Evolutionary conservation across 2,113 vertebrate genomes (phyloP).

Genomic region (Desmodus rotundus): DNA sequence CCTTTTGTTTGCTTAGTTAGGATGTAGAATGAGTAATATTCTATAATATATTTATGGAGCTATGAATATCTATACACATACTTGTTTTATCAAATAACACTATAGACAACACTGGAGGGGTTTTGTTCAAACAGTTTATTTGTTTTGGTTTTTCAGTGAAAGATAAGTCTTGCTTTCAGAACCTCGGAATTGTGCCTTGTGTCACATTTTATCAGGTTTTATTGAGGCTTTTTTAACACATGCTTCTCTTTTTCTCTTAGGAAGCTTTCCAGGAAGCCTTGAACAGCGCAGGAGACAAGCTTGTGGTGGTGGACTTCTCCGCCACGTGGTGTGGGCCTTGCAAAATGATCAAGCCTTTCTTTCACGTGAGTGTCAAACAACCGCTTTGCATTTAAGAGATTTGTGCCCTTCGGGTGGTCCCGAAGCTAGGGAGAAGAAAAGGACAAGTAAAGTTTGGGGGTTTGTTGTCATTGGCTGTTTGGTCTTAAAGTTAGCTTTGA

Average conservation of each 20-base stretch:
- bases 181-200: not conserved
- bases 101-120: not conserved
- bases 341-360: constrained; percentile 84
- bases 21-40: not conserved
- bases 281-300: constrained; percentile 78
- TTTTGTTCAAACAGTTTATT: not conserved
- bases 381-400: not conserved
- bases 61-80: not conserved
- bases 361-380: constrained; percentile 81
- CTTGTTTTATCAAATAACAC: not conserved
- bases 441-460: not conserved
- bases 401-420: not conserved
- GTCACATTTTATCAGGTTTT: not conserved
- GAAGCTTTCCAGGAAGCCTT: constrained; percentile 77
- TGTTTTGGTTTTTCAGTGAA: not conserved
- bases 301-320: constrained; percentile 93
- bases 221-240: not conserved
- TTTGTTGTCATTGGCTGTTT: not conserved
- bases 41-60: not conserved
- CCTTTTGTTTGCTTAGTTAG: not conserved
- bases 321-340: constrained; percentile 95
- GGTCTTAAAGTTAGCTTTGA: not conserved
- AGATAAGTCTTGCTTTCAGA: not conserved
- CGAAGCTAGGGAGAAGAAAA: not conserved
- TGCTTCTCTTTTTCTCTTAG: constrained; percentile 70